Conservation (phyloP, 2,113 vertebrate species). For the Lutjanus erythropterus region DNA sequence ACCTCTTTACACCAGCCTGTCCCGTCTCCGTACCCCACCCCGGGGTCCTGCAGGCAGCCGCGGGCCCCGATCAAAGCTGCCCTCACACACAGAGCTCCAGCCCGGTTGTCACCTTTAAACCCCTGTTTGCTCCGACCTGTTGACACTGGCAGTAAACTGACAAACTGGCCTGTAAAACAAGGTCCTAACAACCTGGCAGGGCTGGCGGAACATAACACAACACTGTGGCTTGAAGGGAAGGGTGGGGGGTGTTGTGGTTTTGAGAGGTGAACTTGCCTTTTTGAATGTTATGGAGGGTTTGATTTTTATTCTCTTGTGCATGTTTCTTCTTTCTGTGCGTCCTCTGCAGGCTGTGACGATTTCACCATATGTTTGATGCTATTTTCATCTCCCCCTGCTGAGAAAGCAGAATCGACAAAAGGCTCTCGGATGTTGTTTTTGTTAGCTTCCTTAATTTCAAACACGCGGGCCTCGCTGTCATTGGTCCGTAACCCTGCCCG, state of each 20-base stretch:
- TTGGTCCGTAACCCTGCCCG: constrained; percentile 21
- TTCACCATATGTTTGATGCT: not conserved
- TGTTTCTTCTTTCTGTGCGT: not conserved
- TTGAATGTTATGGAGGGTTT: constrained; percentile 7
- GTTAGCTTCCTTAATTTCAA: constrained; percentile 66
- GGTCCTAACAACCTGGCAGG: not conserved
- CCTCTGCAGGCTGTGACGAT: not conserved
- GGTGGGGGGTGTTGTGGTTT: constrained; percentile 22
- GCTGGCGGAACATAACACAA: not conserved
- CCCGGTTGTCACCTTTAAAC: constrained; percentile 32
- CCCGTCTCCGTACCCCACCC: not conserved
- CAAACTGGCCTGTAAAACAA: constrained; percentile 24
- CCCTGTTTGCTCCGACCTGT: constrained; percentile 14
- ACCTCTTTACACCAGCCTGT: constrained; percentile 1
- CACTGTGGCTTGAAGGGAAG: constrained; percentile 15
- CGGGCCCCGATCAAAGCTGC: constrained; percentile 22
- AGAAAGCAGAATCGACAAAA: not conserved
- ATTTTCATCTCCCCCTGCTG: constrained; percentile 7
- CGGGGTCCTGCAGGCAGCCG: not conserved
- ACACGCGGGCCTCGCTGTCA: constrained; percentile 23
- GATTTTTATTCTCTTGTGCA: not conserved
- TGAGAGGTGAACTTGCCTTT: not conserved
- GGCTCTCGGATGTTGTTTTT: not conserved
- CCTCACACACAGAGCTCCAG: constrained; percentile 6
- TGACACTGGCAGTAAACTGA: constrained; percentile 50